phyloP scores from a whole-genome alignment of 1,140 invertebrate species.

The Leucophenga varia region DNA sequence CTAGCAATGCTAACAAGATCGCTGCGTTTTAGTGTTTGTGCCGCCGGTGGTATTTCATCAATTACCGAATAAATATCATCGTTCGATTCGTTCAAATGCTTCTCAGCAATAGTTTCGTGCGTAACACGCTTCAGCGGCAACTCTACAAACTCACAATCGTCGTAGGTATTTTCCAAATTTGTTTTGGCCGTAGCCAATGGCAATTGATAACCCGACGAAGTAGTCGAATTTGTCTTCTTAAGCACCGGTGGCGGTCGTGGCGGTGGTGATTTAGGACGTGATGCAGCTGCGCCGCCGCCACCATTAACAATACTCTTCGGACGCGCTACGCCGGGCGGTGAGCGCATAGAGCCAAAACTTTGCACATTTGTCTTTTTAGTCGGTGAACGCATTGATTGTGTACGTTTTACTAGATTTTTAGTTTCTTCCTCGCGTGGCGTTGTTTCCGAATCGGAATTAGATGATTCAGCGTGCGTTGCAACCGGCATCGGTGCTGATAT shows the following conservation, averaged over 20 bases:
- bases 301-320: constrained; percentile 62
- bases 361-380: constrained; percentile 62
- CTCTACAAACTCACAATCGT: constrained; percentile 73
- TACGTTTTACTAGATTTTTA: constrained; percentile 62
- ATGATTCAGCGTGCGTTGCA: constrained; percentile 36
- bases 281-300: constrained; percentile 57
- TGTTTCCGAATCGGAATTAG: constrained; percentile 49
- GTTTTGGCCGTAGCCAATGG: constrained; percentile 57
- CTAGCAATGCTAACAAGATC: constrained; percentile 49
- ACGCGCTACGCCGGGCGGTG: constrained; percentile 62
- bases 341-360: constrained; percentile 77
- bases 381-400: constrained; percentile 74
- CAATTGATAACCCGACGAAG: constrained; percentile 44
- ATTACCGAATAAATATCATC: constrained; percentile 88
- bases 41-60: constrained; percentile 65
- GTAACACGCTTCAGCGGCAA: constrained; percentile 64
- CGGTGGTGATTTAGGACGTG: constrained; percentile 65
- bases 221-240: constrained; percentile 51
- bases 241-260: constrained; percentile 58
- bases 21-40: constrained; percentile 48
- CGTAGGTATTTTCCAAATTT: constrained; percentile 64
- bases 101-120: constrained; percentile 57
- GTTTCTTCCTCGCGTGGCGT: constrained; percentile 47
- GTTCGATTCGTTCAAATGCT: constrained; percentile 56
- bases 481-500: constrained; percentile 76